Conservation (phyloP, 1,140 invertebrate genomes). For the Brachystomella parvula region DNA sequence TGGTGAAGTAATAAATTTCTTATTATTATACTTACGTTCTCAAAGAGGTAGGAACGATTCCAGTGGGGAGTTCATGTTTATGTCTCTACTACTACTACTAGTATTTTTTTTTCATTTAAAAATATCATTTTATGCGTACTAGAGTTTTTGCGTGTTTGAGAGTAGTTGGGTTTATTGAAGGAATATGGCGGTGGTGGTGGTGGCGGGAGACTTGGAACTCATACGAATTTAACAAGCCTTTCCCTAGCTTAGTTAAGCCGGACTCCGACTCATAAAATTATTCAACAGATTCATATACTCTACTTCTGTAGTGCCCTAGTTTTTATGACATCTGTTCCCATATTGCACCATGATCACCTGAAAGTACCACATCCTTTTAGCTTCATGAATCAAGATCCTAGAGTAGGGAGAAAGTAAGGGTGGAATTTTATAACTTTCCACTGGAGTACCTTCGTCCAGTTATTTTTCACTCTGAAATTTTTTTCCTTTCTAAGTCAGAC, state of each 20-base stretch:
- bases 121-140: constrained; percentile 8
- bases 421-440: background rate
- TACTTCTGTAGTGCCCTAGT: background rate
- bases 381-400: background rate
- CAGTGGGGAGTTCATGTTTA: background rate
- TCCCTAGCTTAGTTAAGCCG: too few species aligned
- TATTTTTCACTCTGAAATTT: background rate
- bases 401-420: background rate
- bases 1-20: background rate
- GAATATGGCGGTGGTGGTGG: too few species aligned
- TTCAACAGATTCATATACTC: background rate
- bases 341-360: background rate
- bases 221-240: too few species aligned
- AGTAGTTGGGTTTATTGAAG: background rate
- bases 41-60: background rate
- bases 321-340: background rate
- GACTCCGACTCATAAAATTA: background rate
- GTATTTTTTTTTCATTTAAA: background rate
- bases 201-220: too few species aligned
- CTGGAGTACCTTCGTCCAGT: background rate
- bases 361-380: background rate
- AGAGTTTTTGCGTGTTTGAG: background rate
- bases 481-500: background rate
- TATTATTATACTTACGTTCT: background rate
- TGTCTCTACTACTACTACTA: background rate